These are phyloP conservation scores for Eospalax fontanierii DNA, from an alignment of 2,797 vertebrate genomes.

Conservation along the genomic window DNA sequence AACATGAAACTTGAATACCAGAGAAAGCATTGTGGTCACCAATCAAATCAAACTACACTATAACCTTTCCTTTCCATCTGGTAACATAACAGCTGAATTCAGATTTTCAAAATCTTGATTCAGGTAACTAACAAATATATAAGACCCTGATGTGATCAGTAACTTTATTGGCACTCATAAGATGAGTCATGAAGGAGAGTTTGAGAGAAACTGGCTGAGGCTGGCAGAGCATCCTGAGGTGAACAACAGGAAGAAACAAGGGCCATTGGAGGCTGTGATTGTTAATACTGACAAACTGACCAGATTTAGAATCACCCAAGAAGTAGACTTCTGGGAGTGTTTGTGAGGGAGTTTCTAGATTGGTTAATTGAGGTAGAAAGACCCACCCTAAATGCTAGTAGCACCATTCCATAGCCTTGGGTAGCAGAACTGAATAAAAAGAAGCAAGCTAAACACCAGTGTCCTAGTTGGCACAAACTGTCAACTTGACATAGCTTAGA, in stretches of 20 bases:
- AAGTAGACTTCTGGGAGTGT: too few relatives aligned
- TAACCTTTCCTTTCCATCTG: constrained; percentile 12
- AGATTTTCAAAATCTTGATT: background rate
- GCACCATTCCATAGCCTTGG: too few relatives aligned
- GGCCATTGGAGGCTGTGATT: background rate
- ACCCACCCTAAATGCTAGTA: background rate
- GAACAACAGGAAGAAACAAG: background rate
- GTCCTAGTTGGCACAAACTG: background rate
- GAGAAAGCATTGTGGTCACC: background rate
- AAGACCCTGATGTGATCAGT: background rate
- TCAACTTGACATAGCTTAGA: background rate
- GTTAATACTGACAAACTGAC: background rate
- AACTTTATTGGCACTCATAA: background rate
- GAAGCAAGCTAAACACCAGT: background rate
- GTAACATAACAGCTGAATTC: background rate
- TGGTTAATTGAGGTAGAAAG: background rate
- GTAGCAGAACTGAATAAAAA: background rate
- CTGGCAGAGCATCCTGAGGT: background rate
- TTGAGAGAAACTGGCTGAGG: background rate
- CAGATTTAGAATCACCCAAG: too few relatives aligned
- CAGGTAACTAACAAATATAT: background rate
- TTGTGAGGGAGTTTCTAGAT: background rate
- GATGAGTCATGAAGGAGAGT: background rate
- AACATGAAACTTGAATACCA: background rate
- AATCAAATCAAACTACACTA: background rate